phyloP scores from a whole-genome alignment of 2,888 invertebrate species.

The Myopa tessellatipennis region DNA sequence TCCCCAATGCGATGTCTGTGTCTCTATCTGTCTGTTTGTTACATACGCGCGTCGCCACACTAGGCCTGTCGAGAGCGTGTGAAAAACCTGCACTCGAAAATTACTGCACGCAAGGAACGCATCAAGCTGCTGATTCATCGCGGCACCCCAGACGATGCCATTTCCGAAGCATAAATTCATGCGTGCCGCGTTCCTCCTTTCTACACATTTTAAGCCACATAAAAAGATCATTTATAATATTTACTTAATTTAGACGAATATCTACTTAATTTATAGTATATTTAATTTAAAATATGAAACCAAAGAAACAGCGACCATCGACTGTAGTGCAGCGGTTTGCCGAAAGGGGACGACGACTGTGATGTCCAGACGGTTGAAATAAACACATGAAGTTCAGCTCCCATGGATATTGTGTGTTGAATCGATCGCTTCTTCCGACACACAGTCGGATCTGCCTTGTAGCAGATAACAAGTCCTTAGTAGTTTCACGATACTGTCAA shows the following conservation, averaged over 20 bases:
- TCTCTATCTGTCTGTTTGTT: slow-evolving; percentile 18
- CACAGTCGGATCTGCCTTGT: neutral
- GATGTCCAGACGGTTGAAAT: neutral
- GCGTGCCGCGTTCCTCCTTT: slow-evolving; percentile 35
- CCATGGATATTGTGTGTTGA: slow-evolving; percentile 2
- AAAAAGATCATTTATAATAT: slow-evolving; percentile 2
- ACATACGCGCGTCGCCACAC: slow-evolving; percentile 2
- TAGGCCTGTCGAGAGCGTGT: slow-evolving; percentile 89
- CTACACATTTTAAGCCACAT: slow-evolving; percentile 1
- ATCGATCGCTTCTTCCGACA: neutral
- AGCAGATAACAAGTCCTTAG: neutral
- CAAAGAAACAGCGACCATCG: slow-evolving; percentile 7
- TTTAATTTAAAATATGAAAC: slow-evolving; percentile 32
- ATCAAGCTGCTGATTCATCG: slow-evolving; percentile 88
- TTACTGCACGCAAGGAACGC: slow-evolving; percentile 87
- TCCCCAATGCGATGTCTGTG: slow-evolving; percentile 22
- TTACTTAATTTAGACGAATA: slow-evolving; percentile 34
- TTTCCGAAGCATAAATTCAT: slow-evolving; percentile 73
- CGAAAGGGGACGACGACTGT: neutral
- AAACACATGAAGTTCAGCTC: neutral
- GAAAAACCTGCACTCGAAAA: slow-evolving; percentile 87
- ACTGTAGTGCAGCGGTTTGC: neutral
- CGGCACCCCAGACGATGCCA: slow-evolving; percentile 84
- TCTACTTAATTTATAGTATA: slow-evolving; percentile 30
- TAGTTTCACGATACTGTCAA: slow-evolving; percentile 30